Base-by-base conservation (phyloP, 1,140 invertebrate species). In the Neodiprion pinetum region DNA sequence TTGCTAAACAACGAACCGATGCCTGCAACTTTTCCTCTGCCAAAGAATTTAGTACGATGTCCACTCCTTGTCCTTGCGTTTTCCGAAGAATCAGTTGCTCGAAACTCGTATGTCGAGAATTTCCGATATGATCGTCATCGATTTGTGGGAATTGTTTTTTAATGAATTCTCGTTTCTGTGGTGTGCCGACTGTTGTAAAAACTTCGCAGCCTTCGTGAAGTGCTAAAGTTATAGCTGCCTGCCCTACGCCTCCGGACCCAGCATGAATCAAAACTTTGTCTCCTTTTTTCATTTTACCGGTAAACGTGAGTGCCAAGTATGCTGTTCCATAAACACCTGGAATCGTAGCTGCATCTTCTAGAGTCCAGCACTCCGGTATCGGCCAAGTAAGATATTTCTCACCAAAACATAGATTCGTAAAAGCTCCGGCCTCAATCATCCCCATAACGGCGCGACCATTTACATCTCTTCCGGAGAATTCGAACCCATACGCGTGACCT, bases 341-440 rank as follows among this genome's bases (percentile, higher is more conserved):
- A 0, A 98, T 91, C 0, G 96, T 96, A 0, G 95, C 95, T 1
- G 96, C 97, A 66, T 98, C 95, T 82, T 95, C 93, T 23, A 98
- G 86, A 0, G 90, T 91, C 96, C 96, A 98, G 7, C 91, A 80
- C 0, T 95, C 91, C 4, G 97, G 97, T 21, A 98, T 89, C 1
- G 91, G 82, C 96, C 96, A 98, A 14, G 92, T 79, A 1, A 96
- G 90, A 9, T 87, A 81, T 49, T 87, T 86, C 81, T 95, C 92
- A 9, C 89, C 88, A 67, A 90, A 67, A 3, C 93, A 82, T 70
- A 92, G 76, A 61, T 94, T 94, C 0, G 93, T 82, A 71, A 95
- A 83, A 3, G 90, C 91, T 68, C 90, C 89, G 71, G 75, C 73
- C 14, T 87, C 90, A 0, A 90, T 78, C 88, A 95, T 91, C 14